These are phyloP conservation scores for Erebia aethiops DNA, from an alignment of 2,888 invertebrate genomes.

Conservation along the genomic window DNA sequence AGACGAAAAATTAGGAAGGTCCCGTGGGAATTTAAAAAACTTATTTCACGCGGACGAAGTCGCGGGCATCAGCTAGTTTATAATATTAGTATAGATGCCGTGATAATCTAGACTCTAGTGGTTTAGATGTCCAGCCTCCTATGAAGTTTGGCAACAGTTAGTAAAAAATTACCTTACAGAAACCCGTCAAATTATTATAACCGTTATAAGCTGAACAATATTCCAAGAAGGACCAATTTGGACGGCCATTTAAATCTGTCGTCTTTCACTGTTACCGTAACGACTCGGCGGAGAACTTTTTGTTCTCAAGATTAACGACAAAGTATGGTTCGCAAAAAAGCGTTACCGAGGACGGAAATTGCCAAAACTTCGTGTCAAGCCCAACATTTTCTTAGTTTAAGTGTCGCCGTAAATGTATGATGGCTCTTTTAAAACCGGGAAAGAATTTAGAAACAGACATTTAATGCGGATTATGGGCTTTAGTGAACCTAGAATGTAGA, in stretches of 20 bases:
- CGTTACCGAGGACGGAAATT: constrained; percentile 77
- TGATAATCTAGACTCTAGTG: too few species aligned
- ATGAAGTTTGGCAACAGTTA: neutral
- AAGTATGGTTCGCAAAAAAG: constrained; percentile 78
- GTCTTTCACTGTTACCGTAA: constrained; percentile 67
- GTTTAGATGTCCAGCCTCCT: too few species aligned
- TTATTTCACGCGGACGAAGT: too few species aligned
- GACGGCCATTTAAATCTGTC: constrained; percentile 69
- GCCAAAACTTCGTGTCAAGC: constrained; percentile 80
- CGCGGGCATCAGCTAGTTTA: too few species aligned
- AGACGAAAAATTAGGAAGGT: too few species aligned
- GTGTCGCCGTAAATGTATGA: constrained; percentile 81
- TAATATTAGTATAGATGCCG: too few species aligned
- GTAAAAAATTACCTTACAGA: neutral
- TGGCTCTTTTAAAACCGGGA: constrained; percentile 80
- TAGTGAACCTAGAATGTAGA: constrained; percentile 60
- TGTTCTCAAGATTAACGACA: constrained; percentile 79
- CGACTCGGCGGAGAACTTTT: constrained; percentile 70
- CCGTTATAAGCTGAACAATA: constrained; percentile 40
- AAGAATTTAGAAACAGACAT: constrained; percentile 82
- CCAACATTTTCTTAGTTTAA: constrained; percentile 80
- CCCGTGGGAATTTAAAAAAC: too few species aligned
- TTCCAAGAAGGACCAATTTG: constrained; percentile 52
- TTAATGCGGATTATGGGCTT: constrained; percentile 75
- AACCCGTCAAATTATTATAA: constrained; percentile 29